These are phyloP conservation scores for Oryzias dopingdopingensis DNA, from an alignment of 2,797 vertebrate species.

Conservation along the genomic window DNA sequence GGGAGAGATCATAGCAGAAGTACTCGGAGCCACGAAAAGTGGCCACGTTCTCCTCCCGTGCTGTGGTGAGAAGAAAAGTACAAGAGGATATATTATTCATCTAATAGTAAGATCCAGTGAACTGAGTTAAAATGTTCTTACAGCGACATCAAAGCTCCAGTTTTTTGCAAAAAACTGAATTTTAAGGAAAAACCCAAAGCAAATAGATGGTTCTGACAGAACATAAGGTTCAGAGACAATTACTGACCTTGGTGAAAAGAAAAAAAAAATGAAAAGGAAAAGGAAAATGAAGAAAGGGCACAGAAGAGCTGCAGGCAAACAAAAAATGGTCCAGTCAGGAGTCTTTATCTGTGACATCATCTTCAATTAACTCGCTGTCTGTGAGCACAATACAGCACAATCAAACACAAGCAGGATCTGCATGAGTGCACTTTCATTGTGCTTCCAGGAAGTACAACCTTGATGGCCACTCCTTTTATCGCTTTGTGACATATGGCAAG, in stretches of 20 bases:
- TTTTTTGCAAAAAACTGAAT: conserved; percentile 35
- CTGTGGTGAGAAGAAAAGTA: conserved; percentile 63
- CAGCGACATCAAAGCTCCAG: conserved; percentile 45
- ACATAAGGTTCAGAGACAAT: conserved; percentile 15
- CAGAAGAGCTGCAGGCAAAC: conserved; percentile 25
- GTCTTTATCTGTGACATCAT: conserved; percentile 58
- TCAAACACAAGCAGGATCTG: conserved; percentile 1
- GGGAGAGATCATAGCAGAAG: conserved; percentile 97
- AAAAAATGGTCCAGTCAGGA: conserved; percentile 43
- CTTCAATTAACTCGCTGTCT: conserved; percentile 55
- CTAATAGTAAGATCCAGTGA: neutral
- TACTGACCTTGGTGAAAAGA: conserved; percentile 12
- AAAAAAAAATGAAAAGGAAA: neutral
- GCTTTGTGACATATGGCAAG: no score
- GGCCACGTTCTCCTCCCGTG: conserved; percentile 93
- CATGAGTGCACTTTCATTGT: neutral
- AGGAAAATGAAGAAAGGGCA: conserved; percentile 2
- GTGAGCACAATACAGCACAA: conserved; percentile 4
- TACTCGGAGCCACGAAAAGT: conserved; percentile 97
- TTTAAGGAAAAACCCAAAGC: conserved; percentile 33
- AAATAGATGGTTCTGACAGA: conserved; percentile 26
- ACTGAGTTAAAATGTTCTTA: neutral
- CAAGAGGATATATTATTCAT: neutral
- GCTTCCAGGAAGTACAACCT: no score
- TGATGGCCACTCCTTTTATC: no score